phyloP scores from a whole-genome alignment of 2,113 vertebrate species.

The Patagioenas fasciata region DNA sequence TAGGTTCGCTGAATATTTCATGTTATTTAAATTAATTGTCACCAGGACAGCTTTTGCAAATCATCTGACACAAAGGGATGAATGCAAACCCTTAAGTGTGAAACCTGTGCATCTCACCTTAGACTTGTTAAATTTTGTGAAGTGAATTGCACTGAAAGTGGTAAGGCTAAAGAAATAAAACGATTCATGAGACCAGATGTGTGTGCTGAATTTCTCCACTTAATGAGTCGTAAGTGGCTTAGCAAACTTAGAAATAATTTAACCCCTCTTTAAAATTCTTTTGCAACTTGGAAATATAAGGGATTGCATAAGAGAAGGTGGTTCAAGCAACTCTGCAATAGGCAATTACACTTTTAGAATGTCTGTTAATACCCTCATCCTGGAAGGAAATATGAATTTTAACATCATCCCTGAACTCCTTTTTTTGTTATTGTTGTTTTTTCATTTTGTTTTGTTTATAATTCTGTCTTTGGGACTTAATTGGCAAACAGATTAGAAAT shows the following conservation, averaged over 20 bases:
- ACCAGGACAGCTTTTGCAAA: neutral
- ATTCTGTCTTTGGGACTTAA: neutral
- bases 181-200: neutral
- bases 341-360: neutral
- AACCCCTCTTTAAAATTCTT: neutral
- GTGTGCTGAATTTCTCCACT: neutral
- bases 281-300: neutral
- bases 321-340: neutral
- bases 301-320: neutral
- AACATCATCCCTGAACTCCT: neutral
- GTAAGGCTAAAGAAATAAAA: neutral
- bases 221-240: neutral
- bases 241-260: conserved; percentile 12
- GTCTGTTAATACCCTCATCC: neutral
- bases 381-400: neutral
- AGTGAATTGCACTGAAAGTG: neutral
- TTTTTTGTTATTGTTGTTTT: neutral
- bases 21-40: conserved; percentile 23
- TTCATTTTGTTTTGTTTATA: neutral
- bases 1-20: conserved; percentile 39
- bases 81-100: neutral
- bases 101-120: neutral
- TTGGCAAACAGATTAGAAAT: neutral
- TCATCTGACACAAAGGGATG: neutral
- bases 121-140: neutral